These are phyloP conservation scores for Siniperca knerii DNA, from an alignment of 2,113 vertebrate species.

Conservation along the genomic window DNA sequence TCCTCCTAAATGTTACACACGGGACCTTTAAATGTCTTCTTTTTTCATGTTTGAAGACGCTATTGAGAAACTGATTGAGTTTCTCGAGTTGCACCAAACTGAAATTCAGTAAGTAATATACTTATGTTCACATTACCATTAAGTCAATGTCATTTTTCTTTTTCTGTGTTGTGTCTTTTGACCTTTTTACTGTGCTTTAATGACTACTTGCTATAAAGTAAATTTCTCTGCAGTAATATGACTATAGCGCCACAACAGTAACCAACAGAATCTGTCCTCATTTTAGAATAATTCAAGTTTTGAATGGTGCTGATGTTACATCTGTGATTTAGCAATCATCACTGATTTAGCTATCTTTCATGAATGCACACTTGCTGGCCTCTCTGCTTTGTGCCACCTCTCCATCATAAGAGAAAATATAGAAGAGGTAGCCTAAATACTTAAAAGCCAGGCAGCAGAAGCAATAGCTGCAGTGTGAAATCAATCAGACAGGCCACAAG, in stretches of 20 bases:
- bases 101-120: not conserved
- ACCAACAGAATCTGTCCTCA: not conserved
- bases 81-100: not conserved
- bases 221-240: not conserved
- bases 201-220: not conserved
- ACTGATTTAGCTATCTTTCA: not conserved
- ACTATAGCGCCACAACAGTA: not conserved
- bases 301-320: not conserved
- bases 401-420: constrained; percentile 25
- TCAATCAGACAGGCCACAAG: constrained; percentile 55
- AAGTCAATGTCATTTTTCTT: not conserved
- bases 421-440: constrained; percentile 1
- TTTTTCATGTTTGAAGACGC: not conserved
- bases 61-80: not conserved
- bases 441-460: constrained; percentile 40
- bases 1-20: too few relatives aligned
- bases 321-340: not conserved
- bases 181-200: not conserved
- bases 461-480: constrained; percentile 59
- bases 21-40: too few relatives aligned
- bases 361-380: not conserved
- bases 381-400: constrained; percentile 21
- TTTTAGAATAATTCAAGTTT: not conserved
- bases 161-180: not conserved
- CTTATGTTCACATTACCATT: not conserved